These are phyloP conservation scores for Mastomys coucha DNA, from an alignment of 2,113 vertebrate species.

Conservation along the genomic window DNA sequence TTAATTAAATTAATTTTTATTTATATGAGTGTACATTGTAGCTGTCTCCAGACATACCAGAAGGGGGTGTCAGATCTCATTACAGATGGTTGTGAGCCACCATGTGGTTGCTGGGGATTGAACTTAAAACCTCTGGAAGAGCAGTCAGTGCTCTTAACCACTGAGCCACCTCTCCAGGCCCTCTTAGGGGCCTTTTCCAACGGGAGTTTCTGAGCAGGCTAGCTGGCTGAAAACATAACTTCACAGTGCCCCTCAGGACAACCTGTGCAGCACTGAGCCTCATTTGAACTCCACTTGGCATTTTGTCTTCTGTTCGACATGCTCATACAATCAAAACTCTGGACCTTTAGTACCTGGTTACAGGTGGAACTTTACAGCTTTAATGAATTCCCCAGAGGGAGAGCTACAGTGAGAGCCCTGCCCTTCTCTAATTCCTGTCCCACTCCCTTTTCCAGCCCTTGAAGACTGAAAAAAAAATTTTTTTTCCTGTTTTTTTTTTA, in stretches of 20 bases:
- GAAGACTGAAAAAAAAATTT: background rate
- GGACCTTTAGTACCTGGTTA: background rate
- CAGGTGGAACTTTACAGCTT: background rate
- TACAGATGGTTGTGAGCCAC: too few relatives aligned
- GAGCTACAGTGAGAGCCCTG: background rate
- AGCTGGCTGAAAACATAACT: background rate
- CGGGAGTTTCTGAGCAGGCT: background rate
- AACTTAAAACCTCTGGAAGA: too few relatives aligned
- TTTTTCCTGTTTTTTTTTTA: background rate
- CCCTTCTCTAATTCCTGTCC: background rate
- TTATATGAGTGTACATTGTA: too few relatives aligned
- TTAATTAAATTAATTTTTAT: too few relatives aligned
- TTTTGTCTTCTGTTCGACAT: background rate
- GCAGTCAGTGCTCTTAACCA: too few relatives aligned
- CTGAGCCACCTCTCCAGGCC: too few relatives aligned
- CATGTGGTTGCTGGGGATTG: too few relatives aligned
- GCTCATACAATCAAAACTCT: background rate
- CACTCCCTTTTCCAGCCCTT: background rate
- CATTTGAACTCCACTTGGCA: background rate
- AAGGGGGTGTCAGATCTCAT: too few relatives aligned
- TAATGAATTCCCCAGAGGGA: background rate
- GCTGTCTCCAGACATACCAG: too few relatives aligned
- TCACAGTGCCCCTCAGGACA: too few relatives aligned
- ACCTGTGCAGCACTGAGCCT: background rate
- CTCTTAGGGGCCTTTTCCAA: background rate